Evolutionary conservation across 2,113 vertebrate species (phyloP), one percentile per base, ranked within the genome.

Genomic region (Scolopax mira): DNA sequence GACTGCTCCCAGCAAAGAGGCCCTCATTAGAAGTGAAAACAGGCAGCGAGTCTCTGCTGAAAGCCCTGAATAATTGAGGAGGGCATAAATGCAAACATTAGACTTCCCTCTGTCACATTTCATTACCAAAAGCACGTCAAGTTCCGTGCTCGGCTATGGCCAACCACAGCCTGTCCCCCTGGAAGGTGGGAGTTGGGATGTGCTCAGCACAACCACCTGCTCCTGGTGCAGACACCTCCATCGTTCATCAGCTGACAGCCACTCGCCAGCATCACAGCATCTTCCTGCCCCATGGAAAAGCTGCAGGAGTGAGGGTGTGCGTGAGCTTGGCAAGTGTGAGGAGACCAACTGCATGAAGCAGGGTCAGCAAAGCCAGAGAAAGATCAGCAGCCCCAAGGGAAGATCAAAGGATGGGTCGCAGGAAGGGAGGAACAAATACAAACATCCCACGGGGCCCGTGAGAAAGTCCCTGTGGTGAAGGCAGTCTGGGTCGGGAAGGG

Each of bases 1-100:
- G 0, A 89, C 58, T 39, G 90, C 88, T 95, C 42, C 16, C 92
- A 94, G 82, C 93, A 86, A 73, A 95, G 69, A 90, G 52, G 44
- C 55, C 58, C 61, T 94, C 72, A 46, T 91, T 71, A 88, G 82
- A 80, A 80, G 69, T 79, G 85, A 88, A 89, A 95, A 90, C 39
- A 86, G 88, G 65, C 85, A 73, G 41, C 0, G 3, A 84, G 69
- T 48, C 82, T 78, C 71, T 83, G 77, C 85, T 88, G 92, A 96
- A 94, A 93, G 82, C 92, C 52, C 83, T 83, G 57, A 96, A 94
- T 95, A 96, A 96, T 52, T 95, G 90, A 95, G 82, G 64, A 94
- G 55, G 80, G 69, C 65, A 64, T 30, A 90, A 94, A 90, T 44
- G 72, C 90, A 94, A 96, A 91, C 88, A 84, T 81, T 35, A 86